Evolutionary conservation across 2,797 vertebrate species (phyloP), one percentile per base, ranked within the genome.

Genomic region (Thripadectes ignobilis): DNA sequence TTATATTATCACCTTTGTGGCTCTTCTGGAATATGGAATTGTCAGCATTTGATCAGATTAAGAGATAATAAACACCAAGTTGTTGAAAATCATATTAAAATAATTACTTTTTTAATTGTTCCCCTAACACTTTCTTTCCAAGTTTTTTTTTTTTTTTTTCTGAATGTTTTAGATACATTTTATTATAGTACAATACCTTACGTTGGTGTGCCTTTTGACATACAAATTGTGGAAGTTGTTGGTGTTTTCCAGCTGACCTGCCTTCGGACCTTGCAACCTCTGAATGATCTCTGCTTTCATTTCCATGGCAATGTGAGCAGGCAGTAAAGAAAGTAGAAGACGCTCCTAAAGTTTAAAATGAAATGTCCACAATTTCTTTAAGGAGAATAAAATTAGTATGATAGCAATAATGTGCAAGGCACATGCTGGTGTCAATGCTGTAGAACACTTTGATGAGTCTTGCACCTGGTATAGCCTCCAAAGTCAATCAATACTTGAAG

Each of bases 271-370:
- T 93, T 99, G 99, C 41, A 99, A 97, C 86, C 99, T 98, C 97
- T 99, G 99, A 95, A 99, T 99, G 95, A 99, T 99, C 97, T 99
- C 99, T 14, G 99, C 99, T 93, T 99, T 99, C 99, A 99, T 99
- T 88, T 99, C 99, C 94, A 99, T 98, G 78, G 99, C 99, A 34
- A 99, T 99, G 95, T 99, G 99, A 81, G 99, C 99, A 4, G 99
- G 99, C 90, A 99, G 98, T 91, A 99, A 94, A 62, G 99, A 99
- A 81, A 99, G 97, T 17, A 99, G 98, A 58, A 99, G 98, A 69
- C 99, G 98, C 85, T 99, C 99, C 99, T 99, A 69, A 36, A 95
- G 91, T 80, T 54, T 48, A 81, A 78, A 93, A 71, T 15, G 3
- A 55, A 58, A 80, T 1, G 3, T 54, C 14, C 59, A 66, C 18